Percentiles rank a stretch among this genome's conserved stretches.
phyloP scores from a whole-genome alignment of 2,797 vertebrate species.

The Rhynchonycteris naso region DNA sequence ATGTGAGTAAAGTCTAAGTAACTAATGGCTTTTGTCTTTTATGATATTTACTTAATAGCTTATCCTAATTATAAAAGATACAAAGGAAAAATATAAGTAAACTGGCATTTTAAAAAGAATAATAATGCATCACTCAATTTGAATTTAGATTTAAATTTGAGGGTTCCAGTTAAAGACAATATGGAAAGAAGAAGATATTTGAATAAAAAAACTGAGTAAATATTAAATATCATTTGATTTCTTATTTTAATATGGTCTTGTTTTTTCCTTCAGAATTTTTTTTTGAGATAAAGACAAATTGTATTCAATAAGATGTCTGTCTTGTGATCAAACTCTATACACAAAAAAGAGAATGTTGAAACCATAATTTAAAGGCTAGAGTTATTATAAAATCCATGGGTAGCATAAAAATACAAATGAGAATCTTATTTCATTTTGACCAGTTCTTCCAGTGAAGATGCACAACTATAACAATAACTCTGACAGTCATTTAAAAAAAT shows the following conservation, averaged over 20 bases:
- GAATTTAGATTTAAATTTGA: constrained; percentile 30
- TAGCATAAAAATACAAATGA: neutral
- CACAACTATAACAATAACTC: neutral
- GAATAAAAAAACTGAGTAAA: neutral
- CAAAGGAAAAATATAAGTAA: neutral
- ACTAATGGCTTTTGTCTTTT: neutral
- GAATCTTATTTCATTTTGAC: neutral
- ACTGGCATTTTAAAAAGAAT: neutral
- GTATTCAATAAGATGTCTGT: neutral
- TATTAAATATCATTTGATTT: neutral
- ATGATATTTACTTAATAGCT: constrained; percentile 7
- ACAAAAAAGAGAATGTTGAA: neutral
- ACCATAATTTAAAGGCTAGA: neutral
- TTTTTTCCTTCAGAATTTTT: neutral
- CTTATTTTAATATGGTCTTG: neutral
- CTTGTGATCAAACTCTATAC: neutral
- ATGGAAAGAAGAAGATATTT: neutral
- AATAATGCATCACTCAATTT: neutral
- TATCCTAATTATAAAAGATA: neutral
- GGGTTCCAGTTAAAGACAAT: neutral
- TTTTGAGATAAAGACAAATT: neutral
- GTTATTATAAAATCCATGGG: neutral
- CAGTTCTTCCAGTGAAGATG: neutral
- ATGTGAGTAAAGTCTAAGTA: neutral
- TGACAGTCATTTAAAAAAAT: neutral